phyloP scores from a whole-genome alignment of 2,888 invertebrate species.

The Hypomecis atomaria region DNA sequence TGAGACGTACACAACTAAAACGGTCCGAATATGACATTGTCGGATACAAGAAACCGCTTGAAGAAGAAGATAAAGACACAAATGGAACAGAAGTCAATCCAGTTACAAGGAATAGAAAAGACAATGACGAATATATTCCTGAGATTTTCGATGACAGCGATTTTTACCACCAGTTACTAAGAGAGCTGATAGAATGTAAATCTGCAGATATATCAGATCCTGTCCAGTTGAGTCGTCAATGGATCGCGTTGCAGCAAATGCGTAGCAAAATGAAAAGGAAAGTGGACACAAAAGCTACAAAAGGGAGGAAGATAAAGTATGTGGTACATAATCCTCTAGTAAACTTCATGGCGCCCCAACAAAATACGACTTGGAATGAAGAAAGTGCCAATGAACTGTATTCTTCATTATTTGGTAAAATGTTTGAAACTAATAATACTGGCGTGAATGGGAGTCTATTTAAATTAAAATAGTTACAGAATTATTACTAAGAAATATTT shows the following conservation, averaged over 20 bases:
- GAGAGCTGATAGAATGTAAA: constrained; percentile 97
- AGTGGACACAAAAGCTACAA: constrained; percentile 96
- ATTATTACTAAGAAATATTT: constrained; percentile 34
- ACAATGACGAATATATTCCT: constrained; percentile 86
- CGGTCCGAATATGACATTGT: constrained; percentile 89
- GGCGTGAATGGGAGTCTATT: constrained; percentile 68
- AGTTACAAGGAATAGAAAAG: constrained; percentile 61
- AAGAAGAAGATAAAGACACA: constrained; percentile 48
- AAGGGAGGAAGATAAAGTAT: constrained; percentile 95
- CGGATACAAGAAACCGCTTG: constrained; percentile 77
- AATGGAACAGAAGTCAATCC: constrained; percentile 53
- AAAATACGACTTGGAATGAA: constrained; percentile 88
- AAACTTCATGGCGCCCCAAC: constrained; percentile 95
- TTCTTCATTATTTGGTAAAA: constrained; percentile 91
- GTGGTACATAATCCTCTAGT: constrained; percentile 93
- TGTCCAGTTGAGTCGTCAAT: constrained; percentile 93
- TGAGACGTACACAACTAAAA: constrained; percentile 92
- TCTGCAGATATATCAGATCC: constrained; percentile 93
- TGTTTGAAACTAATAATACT: constrained; percentile 77
- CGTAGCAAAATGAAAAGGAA: constrained; percentile 96
- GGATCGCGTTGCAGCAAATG: constrained; percentile 96
- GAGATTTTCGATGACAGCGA: constrained; percentile 99
- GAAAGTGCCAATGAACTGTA: constrained; percentile 92
- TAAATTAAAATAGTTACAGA: constrained; percentile 51
- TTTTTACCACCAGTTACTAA: constrained; percentile 96